phyloP scores from a whole-genome alignment of 1,140 invertebrate species.

The Ips nitidus region DNA sequence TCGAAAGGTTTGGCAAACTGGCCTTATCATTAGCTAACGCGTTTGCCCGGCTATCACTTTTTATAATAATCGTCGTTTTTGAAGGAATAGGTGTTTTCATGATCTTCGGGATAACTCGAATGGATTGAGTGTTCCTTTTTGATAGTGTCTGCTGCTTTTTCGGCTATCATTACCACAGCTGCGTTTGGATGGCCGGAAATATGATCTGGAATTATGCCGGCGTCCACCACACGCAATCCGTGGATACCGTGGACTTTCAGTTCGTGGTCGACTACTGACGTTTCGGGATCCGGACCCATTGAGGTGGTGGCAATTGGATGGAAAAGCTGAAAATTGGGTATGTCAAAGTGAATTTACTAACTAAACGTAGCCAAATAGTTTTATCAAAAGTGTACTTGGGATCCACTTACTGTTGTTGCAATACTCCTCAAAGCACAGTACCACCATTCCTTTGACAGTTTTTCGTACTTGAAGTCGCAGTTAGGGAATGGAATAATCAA shows the following conservation, averaged over 20 bases:
- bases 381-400: neutral
- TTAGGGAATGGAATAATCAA: constrained; percentile 46
- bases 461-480: constrained; percentile 44
- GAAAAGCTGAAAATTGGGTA: constrained; percentile 11
- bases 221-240: constrained; percentile 55
- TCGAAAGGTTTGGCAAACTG: too few species aligned
- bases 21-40: too few species aligned
- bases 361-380: neutral
- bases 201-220: constrained; percentile 48
- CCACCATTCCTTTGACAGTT: constrained; percentile 41
- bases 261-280: constrained; percentile 54
- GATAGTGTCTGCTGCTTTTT: constrained; percentile 54
- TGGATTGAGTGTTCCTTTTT: constrained; percentile 15
- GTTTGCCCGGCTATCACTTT: neutral
- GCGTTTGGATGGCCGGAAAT: constrained; percentile 56
- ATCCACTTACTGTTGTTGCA: constrained; percentile 17
- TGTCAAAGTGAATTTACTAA: neutral
- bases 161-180: constrained; percentile 59
- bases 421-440: constrained; percentile 34
- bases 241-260: constrained; percentile 53
- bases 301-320: constrained; percentile 62
- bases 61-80: neutral
- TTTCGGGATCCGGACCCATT: constrained; percentile 59
- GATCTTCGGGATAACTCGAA: constrained; percentile 1
- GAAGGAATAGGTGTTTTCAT: neutral